phyloP scores from a whole-genome alignment of 2,888 invertebrate species.

The Eupeodes luniger region DNA sequence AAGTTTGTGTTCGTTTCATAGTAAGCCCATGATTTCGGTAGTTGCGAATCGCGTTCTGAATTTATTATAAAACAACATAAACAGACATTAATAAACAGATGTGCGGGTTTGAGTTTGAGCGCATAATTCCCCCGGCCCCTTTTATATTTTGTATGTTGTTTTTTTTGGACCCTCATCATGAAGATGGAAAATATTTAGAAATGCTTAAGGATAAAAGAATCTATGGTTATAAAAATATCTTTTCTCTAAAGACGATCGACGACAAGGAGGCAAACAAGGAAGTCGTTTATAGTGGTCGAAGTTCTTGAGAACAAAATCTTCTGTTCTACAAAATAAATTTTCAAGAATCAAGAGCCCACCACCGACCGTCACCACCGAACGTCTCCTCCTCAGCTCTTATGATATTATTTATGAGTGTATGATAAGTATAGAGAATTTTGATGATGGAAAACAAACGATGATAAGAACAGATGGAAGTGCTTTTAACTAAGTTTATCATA shows the following conservation, averaged over 20 bases:
- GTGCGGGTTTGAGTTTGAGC: constrained; percentile 19
- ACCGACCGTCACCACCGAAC: too few species aligned
- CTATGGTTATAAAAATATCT: constrained; percentile 23
- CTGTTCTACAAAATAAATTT: constrained; percentile 6
- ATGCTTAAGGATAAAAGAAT: constrained; percentile 44
- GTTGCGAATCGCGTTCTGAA: constrained; percentile 38
- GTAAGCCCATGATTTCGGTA: constrained; percentile 9
- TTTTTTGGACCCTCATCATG: background rate
- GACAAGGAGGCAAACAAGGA: constrained; percentile 4
- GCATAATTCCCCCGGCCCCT: too few species aligned
- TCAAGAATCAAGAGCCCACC: constrained; percentile 30
- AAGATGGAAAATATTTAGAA: constrained; percentile 30
- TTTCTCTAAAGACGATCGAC: background rate
- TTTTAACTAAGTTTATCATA: constrained; percentile 43
- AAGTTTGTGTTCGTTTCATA: constrained; percentile 31
- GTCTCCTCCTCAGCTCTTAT: background rate
- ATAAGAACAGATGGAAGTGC: constrained; percentile 46
- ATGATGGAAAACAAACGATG: constrained; percentile 47
- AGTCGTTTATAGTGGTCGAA: constrained; percentile 25
- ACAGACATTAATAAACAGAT: constrained; percentile 56
- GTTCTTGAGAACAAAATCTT: constrained; percentile 39
- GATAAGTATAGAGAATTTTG: constrained; percentile 53
- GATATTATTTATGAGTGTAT: constrained; percentile 51
- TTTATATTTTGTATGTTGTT: too few species aligned
- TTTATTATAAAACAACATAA: constrained; percentile 56